Evolutionary conservation across 2,888 invertebrate species (phyloP), one percentile per base, ranked within the genome.

Genomic region (Isotomurus palustris): DNA sequence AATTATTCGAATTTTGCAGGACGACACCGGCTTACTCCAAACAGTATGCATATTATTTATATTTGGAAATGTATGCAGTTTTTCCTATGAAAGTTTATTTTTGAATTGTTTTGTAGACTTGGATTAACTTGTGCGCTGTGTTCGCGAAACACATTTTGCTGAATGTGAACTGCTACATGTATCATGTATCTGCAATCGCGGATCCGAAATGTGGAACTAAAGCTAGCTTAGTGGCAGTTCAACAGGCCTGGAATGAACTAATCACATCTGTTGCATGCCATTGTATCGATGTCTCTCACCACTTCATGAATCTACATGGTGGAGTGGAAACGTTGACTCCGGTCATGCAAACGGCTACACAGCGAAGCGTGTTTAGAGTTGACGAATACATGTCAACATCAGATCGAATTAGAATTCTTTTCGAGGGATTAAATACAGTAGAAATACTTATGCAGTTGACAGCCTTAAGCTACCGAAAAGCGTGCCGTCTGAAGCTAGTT

Each of bases 221-320:
- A 60, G 58, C 67, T 2, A 68, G 63, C 43, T 43, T 70, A n/a
- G 43, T 63, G 8, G 56, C 66, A 17, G 67, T 68, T 12, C 70
- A 70, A 51, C 62, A 62, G 44, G 53, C 59, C 12, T 70, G 70
- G 70, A 70, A 70, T 51, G 70, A 70, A 54, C 40, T 69, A 45
- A 44, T 67, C 1, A 63, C 54, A 19, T 62, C 70, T 6, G 54
- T 69, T 22, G 54, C 60, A 8, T 56, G 53, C 21, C 70, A 69
- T 43, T 64, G 58, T 17, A 57, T 68, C 12, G 58, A 59, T 17
- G 47, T 68, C 55, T 49, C 62, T 2, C 57, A 60, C 27, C 60
- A 65, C 43, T 67, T 70, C 44, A 50, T 66, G 29, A 50, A 47
- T n/a, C 56, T 60, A 10, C 51, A 62, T 14, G 60, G 58, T 24